phyloP scores from a whole-genome alignment of 2,888 invertebrate genomes.

The Gibbula magus region DNA sequence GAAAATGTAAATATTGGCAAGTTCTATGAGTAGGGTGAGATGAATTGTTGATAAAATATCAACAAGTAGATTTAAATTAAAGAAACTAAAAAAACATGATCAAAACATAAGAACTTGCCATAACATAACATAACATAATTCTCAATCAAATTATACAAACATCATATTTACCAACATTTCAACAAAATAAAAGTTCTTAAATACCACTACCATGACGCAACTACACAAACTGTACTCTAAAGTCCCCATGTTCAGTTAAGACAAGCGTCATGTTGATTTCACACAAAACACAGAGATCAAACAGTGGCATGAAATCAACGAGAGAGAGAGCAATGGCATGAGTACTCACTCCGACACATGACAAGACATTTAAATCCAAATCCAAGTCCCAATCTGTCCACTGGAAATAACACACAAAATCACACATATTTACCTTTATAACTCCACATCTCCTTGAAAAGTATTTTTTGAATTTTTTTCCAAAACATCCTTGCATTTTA shows the following conservation, averaged over 20 bases:
- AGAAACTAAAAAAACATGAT: no score
- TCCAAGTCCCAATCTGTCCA: background rate
- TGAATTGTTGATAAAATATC: no score
- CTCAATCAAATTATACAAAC: no score
- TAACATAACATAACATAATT: no score
- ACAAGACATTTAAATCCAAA: background rate
- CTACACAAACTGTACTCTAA: background rate
- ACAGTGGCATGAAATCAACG: conserved; percentile 3
- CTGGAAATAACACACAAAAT: background rate
- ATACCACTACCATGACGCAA: background rate
- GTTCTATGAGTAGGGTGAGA: no score
- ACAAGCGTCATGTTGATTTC: conserved; percentile 5
- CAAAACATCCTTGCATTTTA: conserved; percentile 31
- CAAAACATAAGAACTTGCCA: no score
- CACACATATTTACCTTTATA: background rate
- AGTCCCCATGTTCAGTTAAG: background rate
- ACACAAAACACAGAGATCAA: conserved; percentile 10
- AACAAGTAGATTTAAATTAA: no score
- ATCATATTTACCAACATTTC: no score
- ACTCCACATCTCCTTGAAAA: conserved; percentile 25
- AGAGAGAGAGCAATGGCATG: background rate
- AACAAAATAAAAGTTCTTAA: no score
- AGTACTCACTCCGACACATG: background rate
- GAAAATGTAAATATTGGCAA: no score
- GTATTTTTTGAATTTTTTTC: conserved; percentile 28